phyloP scores from a whole-genome alignment of 2,888 invertebrate species.

The Chironomus tentans region DNA sequence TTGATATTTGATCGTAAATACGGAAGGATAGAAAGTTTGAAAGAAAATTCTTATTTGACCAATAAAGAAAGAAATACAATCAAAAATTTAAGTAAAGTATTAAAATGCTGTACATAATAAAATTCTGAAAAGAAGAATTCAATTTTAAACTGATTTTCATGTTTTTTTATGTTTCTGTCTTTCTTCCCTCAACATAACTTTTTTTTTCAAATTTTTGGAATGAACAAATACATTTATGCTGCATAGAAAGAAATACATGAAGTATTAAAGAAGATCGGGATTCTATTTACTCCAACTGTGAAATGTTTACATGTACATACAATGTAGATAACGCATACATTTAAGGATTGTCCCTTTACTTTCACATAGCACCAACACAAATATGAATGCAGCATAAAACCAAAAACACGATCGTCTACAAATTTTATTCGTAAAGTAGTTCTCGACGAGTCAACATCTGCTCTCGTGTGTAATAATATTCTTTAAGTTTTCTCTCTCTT shows the following conservation, averaged over 20 bases:
- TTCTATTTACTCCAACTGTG: not conserved
- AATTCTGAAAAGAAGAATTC: not conserved
- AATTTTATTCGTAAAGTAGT: slow-evolving; percentile 23
- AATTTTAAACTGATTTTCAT: not conserved
- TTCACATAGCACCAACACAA: not conserved
- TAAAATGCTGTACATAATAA: too few relatives aligned
- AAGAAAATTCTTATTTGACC: not conserved
- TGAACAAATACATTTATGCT: too few relatives aligned
- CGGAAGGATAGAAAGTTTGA: not conserved
- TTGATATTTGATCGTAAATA: too few relatives aligned
- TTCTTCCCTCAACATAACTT: not conserved
- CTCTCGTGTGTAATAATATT: slow-evolving; percentile 1
- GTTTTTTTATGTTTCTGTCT: not conserved
- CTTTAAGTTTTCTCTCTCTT: too few relatives aligned
- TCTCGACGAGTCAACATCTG: slow-evolving; percentile 24
- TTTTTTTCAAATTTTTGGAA: not conserved
- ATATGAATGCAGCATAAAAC: slow-evolving; percentile 18
- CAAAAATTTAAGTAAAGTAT: too few relatives aligned
- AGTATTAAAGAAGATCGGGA: not conserved
- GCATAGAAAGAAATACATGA: too few relatives aligned
- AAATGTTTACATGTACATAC: not conserved
- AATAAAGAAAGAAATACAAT: too few relatives aligned
- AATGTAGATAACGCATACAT: slow-evolving; percentile 1
- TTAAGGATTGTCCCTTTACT: not conserved
- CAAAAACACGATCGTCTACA: slow-evolving; percentile 20